Base-by-base conservation (phyloP, 2,113 vertebrate species). In the Laticauda colubrina region DNA sequence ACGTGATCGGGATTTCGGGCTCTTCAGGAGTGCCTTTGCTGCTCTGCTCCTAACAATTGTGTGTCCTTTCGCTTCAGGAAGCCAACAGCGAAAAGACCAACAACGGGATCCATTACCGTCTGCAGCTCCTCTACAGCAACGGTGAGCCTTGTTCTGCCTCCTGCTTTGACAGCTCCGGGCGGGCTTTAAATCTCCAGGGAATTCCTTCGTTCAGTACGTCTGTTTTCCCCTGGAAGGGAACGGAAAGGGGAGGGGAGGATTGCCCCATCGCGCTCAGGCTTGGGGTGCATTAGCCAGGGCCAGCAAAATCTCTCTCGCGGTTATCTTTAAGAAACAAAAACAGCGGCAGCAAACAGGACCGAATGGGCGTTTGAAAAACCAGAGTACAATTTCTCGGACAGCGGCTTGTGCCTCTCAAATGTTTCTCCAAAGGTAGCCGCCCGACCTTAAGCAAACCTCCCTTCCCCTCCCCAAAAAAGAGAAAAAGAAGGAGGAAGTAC, bases 61-160 rank as follows among this genome's bases (percentile, higher is more conserved):
- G 43, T 97, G 96, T 97, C 95, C 95, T 94, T 94, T 86, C 94
- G 93, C 95, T 97, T 94, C 97, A 99, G 99, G 99, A 99, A 98
- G 98, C 98, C 95, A 98, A 98, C 97, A 99, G 98, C 95, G 99
- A 99, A 98, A 99, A 99, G 98, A 99, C 99, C 96, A 99, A 99
- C 98, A 99, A 99, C 97, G 99, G 99, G 93, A 99, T 99, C 96
- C 99, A 99, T 97, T 99, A 99, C 97, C 98, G 99, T 97, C 98
- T 99, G 23, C 99, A 99, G 97, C 99, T 99, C 61, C 99, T 99
- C 95, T 99, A 99, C 98, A 99, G 99, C 97, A 99, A 99, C 91
- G 99, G 99, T 99, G 59, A 98, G 98, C 89, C 92, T 90, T 11
- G 56, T 4, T 45, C 34, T 34, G 5, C 55, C 91, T 23, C 20